Base-by-base conservation (phyloP, 2,888 invertebrate genomes). In the Seira musarum region DNA sequence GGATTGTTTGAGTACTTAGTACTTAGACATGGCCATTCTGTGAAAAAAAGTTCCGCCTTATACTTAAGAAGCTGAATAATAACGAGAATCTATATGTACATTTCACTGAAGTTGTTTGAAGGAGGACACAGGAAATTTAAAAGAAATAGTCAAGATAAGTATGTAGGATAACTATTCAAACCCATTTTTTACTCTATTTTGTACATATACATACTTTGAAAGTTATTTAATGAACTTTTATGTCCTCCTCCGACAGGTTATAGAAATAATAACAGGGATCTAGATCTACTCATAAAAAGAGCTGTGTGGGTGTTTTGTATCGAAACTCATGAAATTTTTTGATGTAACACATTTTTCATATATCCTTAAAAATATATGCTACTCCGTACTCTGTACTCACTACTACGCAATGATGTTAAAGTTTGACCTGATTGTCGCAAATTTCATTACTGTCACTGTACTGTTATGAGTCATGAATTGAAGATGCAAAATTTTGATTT, bases 191-290 rank as follows among this genome's bases (percentile, higher is more conserved):
- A 5, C 5, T 40, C 13, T 57, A 13, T 57, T n/a, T 57, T 13
- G 57, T n/a, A 40, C 13, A 40, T 67, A 68, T 68, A 46, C 68
- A 68, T 68, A 57, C 68, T 61, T 57, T 6, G 57, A 6, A n/a
- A 57, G 10, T 15, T 61, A 53, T 68, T 17, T 75, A 49, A 75
- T 49, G 40, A 75, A 68, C 60, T 49, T 75, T 75, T 75, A 75
- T 75, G 63, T 57, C 49, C 63, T 75, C 67, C 67, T 46, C 63
- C 60, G 63, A 63, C 75, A 67, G 61, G n/a, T 63, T 25, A 19
- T 63, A 61, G 35, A 40, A 40, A 13, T 40, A 57, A 57, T 57
- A 40, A 40, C 13, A 13, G 13, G 40, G 5, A 57, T 57, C 57
- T 15, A 57, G 57, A 57, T 57, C 57, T 57, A 5, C 10, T 13